phyloP scores from a whole-genome alignment of 2,888 invertebrate genomes.

The Rhyacophila evoluta region DNA sequence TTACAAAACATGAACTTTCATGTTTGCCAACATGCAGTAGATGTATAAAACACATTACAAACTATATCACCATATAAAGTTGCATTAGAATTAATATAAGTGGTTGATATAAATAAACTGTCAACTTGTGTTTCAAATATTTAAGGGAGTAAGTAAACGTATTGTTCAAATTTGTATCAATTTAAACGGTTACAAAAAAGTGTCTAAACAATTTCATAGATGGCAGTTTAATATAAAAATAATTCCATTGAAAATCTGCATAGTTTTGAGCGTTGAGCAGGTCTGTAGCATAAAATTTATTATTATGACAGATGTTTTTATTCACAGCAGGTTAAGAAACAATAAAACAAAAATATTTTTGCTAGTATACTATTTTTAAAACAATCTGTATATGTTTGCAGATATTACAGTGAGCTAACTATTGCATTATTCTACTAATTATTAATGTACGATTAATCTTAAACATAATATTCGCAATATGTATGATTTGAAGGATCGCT shows the following conservation, averaged over 20 bases:
- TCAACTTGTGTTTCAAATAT: too few relatives aligned
- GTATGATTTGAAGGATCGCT: neutral
- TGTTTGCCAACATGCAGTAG: too few relatives aligned
- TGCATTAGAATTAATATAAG: too few relatives aligned
- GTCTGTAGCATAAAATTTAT: neutral
- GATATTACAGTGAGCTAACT: neutral
- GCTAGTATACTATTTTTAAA: slow-evolving; percentile 40
- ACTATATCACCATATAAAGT: too few relatives aligned
- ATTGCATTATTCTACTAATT: slow-evolving; percentile 17
- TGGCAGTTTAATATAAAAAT: too few relatives aligned
- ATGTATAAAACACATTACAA: too few relatives aligned
- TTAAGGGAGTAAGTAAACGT: too few relatives aligned
- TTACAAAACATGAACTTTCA: too few relatives aligned
- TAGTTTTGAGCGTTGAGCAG: neutral
- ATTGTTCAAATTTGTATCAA: too few relatives aligned
- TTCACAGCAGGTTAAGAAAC: slow-evolving; percentile 20
- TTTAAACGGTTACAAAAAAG: too few relatives aligned
- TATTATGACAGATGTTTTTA: neutral
- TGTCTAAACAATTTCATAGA: too few relatives aligned
- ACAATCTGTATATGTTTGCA: neutral
- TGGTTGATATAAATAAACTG: too few relatives aligned
- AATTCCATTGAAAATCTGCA: neutral
- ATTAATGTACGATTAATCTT: neutral
- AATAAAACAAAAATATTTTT: slow-evolving; percentile 42
- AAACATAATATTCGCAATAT: slow-evolving; percentile 8